These are phyloP conservation scores for Choloepus didactylus DNA, from an alignment of 2,797 vertebrate genomes.

Conservation along the genomic window DNA sequence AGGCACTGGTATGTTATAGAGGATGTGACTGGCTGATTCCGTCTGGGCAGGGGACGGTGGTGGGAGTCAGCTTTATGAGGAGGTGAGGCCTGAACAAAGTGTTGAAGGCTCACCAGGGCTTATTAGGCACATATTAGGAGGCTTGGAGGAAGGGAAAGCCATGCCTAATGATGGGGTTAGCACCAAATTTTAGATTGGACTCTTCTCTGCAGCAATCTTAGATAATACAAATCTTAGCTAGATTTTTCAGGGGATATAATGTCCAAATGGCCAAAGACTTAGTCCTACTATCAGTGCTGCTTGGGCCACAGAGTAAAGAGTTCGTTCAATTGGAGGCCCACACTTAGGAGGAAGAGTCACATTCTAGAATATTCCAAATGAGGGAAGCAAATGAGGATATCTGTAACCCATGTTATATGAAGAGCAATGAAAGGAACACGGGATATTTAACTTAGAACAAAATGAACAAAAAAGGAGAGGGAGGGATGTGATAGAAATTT, in stretches of 20 bases:
- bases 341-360: not conserved
- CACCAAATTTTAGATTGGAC: not conserved
- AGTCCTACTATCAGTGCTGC: not conserved
- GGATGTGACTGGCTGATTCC: not conserved
- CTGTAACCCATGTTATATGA: not conserved
- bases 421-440: not conserved
- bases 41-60: not conserved
- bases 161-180: not conserved
- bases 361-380: not conserved
- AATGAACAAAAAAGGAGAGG: not conserved
- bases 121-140: not conserved
- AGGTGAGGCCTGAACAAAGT: not conserved
- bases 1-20: not conserved
- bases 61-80: not conserved
- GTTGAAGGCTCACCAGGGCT: not conserved
- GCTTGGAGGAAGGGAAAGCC: not conserved
- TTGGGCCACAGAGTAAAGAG: not conserved
- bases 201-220: not conserved
- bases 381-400: not conserved
- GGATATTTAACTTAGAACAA: not conserved
- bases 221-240: not conserved
- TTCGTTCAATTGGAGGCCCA: not conserved
- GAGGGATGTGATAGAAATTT: not conserved
- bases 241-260: not conserved
- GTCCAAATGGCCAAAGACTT: not conserved